Conservation (phyloP, 2,888 invertebrate species). For the Eucriotettix oculatus region DNA sequence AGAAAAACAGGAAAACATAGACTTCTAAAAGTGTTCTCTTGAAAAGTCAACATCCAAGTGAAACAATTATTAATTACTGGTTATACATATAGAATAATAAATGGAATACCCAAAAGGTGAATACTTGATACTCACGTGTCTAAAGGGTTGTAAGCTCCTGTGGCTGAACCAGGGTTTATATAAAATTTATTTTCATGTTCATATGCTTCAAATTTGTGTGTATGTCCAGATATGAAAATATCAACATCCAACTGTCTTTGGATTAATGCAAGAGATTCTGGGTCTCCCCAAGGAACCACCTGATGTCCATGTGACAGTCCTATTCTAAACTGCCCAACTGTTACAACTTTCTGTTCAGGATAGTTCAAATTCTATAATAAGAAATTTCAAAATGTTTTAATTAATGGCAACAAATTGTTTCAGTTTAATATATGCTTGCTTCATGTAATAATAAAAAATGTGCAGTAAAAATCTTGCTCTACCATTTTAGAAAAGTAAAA, state of each 20-base stretch:
- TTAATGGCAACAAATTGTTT: no score
- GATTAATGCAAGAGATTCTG: conserved; percentile 79
- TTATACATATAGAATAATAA: no score
- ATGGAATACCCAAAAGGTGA: no score
- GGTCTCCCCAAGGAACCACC: conserved; percentile 94
- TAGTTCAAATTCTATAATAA: conserved; percentile 64
- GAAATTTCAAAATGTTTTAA: conserved; percentile 2
- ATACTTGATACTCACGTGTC: conserved; percentile 51
- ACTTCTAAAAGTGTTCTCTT: no score
- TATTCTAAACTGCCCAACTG: conserved; percentile 96
- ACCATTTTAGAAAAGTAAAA: neutral
- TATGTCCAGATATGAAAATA: conserved; percentile 95
- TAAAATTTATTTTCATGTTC: conserved; percentile 98
- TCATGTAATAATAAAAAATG: neutral
- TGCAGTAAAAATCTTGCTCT: neutral
- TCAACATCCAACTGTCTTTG: conserved; percentile 97
- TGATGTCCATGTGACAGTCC: conserved; percentile 97
- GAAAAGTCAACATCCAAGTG: no score
- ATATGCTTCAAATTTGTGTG: conserved; percentile 95
- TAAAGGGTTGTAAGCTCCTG: conserved; percentile 89
- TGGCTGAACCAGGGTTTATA: conserved; percentile 97
- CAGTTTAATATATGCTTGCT: neutral
- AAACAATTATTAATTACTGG: no score
- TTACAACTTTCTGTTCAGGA: conserved; percentile 97
- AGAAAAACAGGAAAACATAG: no score